phyloP scores from a whole-genome alignment of 2,888 invertebrate species.

The Hoplodrina blanda region DNA sequence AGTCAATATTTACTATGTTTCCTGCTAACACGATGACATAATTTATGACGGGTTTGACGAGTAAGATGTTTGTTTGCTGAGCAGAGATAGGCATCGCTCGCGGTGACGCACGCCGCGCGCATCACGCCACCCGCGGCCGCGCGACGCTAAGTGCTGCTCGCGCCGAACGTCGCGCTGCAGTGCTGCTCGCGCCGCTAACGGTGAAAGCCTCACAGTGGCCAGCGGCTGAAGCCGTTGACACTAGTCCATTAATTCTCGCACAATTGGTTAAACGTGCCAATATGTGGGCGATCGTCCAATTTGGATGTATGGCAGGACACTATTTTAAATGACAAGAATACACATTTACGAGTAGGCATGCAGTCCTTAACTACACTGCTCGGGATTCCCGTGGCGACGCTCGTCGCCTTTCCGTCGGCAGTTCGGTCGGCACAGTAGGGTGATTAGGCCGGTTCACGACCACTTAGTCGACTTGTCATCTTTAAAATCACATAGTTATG shows the following conservation, averaged over 20 bases:
- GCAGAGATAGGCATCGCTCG: conserved; percentile 37
- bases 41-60: conserved; percentile 54
- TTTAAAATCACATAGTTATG: no score
- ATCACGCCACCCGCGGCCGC: conserved; percentile 54
- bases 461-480: no score
- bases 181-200: conserved; percentile 11
- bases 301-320: conserved; percentile 13
- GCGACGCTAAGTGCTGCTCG: neutral
- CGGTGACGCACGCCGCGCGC: conserved; percentile 50
- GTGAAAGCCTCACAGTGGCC: conserved; percentile 39
- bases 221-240: conserved; percentile 37
- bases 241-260: conserved; percentile 39
- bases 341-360: neutral
- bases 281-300: conserved; percentile 39
- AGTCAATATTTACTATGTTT: conserved; percentile 59
- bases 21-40: conserved; percentile 60
- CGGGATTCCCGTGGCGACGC: neutral
- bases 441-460: no score
- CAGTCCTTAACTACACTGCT: neutral
- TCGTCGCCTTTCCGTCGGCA: neutral
- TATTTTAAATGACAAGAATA: conserved; percentile 21
- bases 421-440: no score
- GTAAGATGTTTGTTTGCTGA: conserved; percentile 48
- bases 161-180: no score
- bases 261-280: conserved; percentile 53